These are phyloP conservation scores for Garrulus glandarius DNA, from an alignment of 2,797 vertebrate species.

Conservation along the genomic window DNA sequence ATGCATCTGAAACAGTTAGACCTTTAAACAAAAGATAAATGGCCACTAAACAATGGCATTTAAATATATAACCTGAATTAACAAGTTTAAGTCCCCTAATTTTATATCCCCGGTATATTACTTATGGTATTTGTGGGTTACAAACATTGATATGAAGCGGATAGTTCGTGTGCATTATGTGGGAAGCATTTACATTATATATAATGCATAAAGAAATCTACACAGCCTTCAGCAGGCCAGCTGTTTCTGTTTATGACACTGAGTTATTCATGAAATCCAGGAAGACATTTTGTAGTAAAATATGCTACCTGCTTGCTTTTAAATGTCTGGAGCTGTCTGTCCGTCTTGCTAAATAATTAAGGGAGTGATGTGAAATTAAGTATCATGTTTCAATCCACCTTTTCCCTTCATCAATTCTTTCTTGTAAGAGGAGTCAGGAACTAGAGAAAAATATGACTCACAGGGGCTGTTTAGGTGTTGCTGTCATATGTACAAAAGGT, in stretches of 20 bases:
- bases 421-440: not conserved
- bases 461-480: conserved; percentile 22
- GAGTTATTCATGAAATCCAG: conserved; percentile 63
- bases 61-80: conserved; percentile 23
- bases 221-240: conserved; percentile 62
- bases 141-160: not conserved
- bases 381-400: conserved; percentile 5
- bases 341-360: conserved; percentile 53
- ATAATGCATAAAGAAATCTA: conserved; percentile 64
- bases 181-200: conserved; percentile 41
- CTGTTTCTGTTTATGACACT: conserved; percentile 70
- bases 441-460: conserved; percentile 37
- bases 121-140: conserved; percentile 2
- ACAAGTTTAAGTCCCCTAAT: not conserved
- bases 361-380: conserved; percentile 29
- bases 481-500: not conserved
- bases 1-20: not conserved
- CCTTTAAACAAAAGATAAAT: conserved; percentile 52
- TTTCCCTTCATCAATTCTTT: conserved; percentile 4
- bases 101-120: conserved; percentile 8
- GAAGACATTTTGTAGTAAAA: conserved; percentile 64
- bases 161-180: not conserved
- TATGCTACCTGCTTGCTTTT: conserved; percentile 51
- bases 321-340: conserved; percentile 29
- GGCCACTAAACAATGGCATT: conserved; percentile 13